phyloP scores from a whole-genome alignment of 2,888 invertebrate species.

The Pseudococcus jackbeardsleyi region DNA sequence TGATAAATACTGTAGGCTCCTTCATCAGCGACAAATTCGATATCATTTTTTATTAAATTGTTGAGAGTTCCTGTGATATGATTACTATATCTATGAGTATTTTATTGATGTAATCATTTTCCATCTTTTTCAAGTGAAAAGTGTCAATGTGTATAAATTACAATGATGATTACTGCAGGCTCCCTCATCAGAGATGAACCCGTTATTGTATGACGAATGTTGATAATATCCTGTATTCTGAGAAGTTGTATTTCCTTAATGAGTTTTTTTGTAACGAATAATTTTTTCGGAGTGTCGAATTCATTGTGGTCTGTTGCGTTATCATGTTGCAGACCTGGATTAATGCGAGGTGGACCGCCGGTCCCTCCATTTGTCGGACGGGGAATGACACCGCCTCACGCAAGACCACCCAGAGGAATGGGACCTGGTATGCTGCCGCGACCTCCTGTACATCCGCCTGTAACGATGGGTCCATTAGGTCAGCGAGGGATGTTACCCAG shows the following conservation, averaged over 20 bases:
- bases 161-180: slow-evolving; percentile 26
- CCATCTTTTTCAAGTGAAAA: too few relatives aligned
- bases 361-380: slow-evolving; percentile 24
- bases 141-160: background rate
- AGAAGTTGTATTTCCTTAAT: background rate
- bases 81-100: background rate
- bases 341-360: slow-evolving; percentile 34
- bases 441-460: slow-evolving; percentile 38
- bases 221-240: slow-evolving; percentile 45
- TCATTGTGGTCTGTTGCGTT: background rate
- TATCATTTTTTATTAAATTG: background rate
- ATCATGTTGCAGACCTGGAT: background rate
- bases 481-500: slow-evolving; percentile 49
- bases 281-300: background rate
- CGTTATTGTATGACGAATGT: background rate
- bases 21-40: slow-evolving; percentile 30
- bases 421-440: slow-evolving; percentile 49
- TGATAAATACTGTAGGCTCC: slow-evolving; percentile 42
- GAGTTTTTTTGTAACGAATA: background rate
- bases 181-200: slow-evolving; percentile 53
- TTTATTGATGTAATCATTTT: too few relatives aligned
- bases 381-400: slow-evolving; percentile 48
- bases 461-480: slow-evolving; percentile 14
- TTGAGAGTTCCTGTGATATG: slow-evolving; percentile 36
- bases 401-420: slow-evolving; percentile 36